These are phyloP conservation scores for Struthio camelus DNA, from an alignment of 2,113 vertebrate species.

Conservation along the genomic window DNA sequence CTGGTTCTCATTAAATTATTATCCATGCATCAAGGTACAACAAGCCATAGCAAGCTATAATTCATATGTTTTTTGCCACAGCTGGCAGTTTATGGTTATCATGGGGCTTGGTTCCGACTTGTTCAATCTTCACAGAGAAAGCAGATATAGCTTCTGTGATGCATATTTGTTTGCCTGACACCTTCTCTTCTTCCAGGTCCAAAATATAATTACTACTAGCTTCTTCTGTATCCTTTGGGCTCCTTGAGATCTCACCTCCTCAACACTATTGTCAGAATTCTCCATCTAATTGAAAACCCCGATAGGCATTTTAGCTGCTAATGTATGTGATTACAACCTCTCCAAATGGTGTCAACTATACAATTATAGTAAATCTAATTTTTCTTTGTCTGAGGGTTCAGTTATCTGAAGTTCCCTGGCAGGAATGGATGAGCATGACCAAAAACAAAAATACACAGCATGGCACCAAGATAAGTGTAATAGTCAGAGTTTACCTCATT, in stretches of 20 bases:
- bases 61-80: not conserved
- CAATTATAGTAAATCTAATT: conserved; percentile 5
- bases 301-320: not conserved
- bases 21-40: not conserved
- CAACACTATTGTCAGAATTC: not conserved
- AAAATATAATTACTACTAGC: conserved; percentile 22
- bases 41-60: not conserved
- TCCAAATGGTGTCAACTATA: not conserved
- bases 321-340: conserved; percentile 1
- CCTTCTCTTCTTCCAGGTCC: not conserved
- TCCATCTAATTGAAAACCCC: not conserved
- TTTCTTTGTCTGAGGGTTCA: not conserved
- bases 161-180: not conserved
- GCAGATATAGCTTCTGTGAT: not conserved
- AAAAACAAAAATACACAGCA: not conserved
- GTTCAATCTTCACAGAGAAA: not conserved
- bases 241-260: conserved; percentile 10
- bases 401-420: not conserved
- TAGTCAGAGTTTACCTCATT: not conserved
- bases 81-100: not conserved
- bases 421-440: not conserved
- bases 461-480: not conserved
- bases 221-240: conserved; percentile 1
- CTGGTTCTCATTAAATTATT: conserved; percentile 15
- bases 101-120: not conserved